Evolutionary conservation across 2,888 invertebrate genomes (phyloP).

Genomic region (Dryococelus australis): DNA sequence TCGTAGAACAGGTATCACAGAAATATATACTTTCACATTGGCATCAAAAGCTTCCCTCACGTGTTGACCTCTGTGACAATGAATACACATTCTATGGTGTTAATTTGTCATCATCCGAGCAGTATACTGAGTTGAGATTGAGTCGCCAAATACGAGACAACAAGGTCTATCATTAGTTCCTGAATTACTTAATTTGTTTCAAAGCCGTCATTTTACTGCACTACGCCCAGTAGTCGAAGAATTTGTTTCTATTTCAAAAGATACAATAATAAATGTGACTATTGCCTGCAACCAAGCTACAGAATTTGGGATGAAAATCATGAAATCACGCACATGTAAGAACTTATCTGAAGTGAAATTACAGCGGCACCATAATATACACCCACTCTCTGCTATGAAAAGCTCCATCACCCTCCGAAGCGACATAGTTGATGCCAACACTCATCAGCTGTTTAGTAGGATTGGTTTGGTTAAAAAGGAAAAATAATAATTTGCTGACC

Average conservation of each 20-base stretch:
- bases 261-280: neutral
- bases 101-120: neutral
- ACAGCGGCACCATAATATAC: neutral
- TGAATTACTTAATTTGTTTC: neutral
- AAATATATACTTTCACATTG: neutral
- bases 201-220: neutral
- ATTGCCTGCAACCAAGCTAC: neutral
- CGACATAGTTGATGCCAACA: neutral
- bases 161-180: neutral
- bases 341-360: neutral
- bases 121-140: neutral
- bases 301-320: neutral
- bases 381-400: neutral
- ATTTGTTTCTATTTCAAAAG: neutral
- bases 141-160: neutral
- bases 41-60: neutral
- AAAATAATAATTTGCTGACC: neutral
- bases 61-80: neutral
- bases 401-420: neutral
- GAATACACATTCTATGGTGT: neutral
- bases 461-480: neutral
- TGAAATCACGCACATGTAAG: neutral
- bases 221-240: constrained; percentile 1
- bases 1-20: neutral
- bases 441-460: neutral